phyloP scores from a whole-genome alignment of 2,888 invertebrate species.

The Tachystola acroxantha region DNA sequence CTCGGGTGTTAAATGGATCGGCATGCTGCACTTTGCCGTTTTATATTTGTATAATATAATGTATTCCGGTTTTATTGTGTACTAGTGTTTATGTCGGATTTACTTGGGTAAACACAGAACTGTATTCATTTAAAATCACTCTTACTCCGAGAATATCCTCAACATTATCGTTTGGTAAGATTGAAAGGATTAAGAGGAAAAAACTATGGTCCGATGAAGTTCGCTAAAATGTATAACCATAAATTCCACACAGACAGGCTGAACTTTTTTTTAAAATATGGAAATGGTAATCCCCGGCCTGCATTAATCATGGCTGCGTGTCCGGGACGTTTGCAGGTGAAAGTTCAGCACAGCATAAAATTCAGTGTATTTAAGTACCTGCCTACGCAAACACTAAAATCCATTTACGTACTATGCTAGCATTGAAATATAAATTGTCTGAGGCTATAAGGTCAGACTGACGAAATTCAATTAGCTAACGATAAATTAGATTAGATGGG shows the following conservation, averaged over 20 bases:
- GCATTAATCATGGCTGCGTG: conserved; percentile 4
- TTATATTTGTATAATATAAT: conserved; percentile 1
- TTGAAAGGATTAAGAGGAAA: too few relatives aligned
- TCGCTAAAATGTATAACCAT: too few relatives aligned
- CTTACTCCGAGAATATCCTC: too few relatives aligned
- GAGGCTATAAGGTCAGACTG: too few relatives aligned
- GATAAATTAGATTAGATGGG: too few relatives aligned
- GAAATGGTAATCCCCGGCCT: conserved; percentile 2
- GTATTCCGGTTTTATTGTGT: not conserved
- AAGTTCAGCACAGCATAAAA: conserved; percentile 1
- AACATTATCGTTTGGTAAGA: too few relatives aligned
- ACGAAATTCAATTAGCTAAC: too few relatives aligned
- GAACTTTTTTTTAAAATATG: too few relatives aligned
- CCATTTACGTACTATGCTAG: not conserved
- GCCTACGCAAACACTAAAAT: not conserved
- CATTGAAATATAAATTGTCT: not conserved
- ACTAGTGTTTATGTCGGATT: not conserved
- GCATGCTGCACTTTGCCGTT: conserved; percentile 24
- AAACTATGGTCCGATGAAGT: too few relatives aligned
- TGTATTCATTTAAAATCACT: too few relatives aligned
- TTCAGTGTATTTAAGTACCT: not conserved
- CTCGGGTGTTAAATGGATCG: conserved; percentile 31
- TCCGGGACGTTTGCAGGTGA: not conserved
- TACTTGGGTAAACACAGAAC: too few relatives aligned
- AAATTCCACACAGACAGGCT: too few relatives aligned